phyloP scores from a whole-genome alignment of 2,113 vertebrate species.

The Uria lomvia region DNA sequence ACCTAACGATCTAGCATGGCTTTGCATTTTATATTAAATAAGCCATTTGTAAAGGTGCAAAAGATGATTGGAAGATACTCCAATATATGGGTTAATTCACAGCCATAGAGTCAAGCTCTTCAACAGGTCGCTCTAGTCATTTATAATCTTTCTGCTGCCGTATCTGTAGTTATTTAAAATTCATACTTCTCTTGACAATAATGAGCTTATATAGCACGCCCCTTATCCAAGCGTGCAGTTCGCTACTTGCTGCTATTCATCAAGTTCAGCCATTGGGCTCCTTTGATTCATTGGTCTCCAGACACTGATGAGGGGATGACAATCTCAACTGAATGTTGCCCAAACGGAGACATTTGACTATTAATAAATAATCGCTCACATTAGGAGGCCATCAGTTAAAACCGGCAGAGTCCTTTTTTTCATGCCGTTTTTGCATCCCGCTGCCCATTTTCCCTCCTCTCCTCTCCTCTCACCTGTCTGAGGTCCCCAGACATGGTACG shows the following conservation, averaged over 20 bases:
- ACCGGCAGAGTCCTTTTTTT: not conserved
- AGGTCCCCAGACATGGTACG: not conserved
- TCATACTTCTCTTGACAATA: not conserved
- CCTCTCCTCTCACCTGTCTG: not conserved
- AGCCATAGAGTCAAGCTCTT: not conserved
- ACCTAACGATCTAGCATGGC: rapidly evolving
- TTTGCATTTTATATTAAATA: not conserved
- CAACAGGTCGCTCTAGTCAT: not conserved
- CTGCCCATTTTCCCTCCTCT: not conserved
- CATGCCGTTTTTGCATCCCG: rapidly evolving
- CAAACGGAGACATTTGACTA: rapidly evolving
- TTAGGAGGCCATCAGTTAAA: not conserved
- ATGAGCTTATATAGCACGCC: not conserved
- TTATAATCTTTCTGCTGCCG: not conserved
- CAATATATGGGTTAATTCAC: not conserved
- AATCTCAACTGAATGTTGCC: not conserved
- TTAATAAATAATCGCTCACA: not conserved
- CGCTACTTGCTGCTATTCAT: not conserved
- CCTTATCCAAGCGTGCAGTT: rapidly evolving
- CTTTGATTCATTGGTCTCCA: not conserved
- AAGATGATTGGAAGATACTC: not conserved
- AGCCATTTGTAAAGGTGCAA: not conserved
- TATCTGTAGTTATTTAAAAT: conserved; percentile 21
- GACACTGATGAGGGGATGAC: not conserved
- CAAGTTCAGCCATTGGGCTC: not conserved